Percentiles rank a stretch among this genome's conserved stretches.
phyloP scores from a whole-genome alignment of 2,888 invertebrate species.

The Sphaeridia pumilis region DNA sequence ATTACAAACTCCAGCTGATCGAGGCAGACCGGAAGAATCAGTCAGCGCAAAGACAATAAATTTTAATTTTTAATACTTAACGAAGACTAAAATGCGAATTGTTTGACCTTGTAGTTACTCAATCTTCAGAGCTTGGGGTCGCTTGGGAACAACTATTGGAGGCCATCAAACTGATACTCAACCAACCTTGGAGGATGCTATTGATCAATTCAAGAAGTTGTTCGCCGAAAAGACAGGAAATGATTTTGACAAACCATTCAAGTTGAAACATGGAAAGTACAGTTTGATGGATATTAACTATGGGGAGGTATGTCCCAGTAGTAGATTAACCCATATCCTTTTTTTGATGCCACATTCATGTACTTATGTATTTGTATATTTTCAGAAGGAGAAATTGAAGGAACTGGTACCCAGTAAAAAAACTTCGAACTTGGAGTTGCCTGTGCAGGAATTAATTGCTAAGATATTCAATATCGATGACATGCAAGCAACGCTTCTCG shows the following conservation, averaged over 20 bases:
- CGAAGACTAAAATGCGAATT: background rate
- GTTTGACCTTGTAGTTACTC: conserved; percentile 47
- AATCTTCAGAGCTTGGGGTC: conserved; percentile 88
- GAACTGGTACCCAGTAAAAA: conserved; percentile 38
- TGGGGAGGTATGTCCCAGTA: conserved; percentile 45
- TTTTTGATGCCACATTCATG: background rate
- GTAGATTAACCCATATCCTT: background rate
- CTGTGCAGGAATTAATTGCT: conserved; percentile 70
- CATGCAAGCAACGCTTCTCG: conserved; percentile 86
- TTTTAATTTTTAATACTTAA: background rate
- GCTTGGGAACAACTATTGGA: conserved; percentile 90
- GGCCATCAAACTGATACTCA: conserved; percentile 51
- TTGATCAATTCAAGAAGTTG: conserved; percentile 49
- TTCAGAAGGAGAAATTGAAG: conserved; percentile 39
- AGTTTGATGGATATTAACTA: conserved; percentile 86
- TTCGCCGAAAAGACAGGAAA: conserved; percentile 78
- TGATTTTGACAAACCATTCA: conserved; percentile 58
- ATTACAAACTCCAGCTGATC: conserved; percentile 84
- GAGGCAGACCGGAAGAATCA: conserved; percentile 51
- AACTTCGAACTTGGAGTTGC: conserved; percentile 56
- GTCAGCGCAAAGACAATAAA: background rate
- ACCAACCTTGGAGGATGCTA: conserved; percentile 47
- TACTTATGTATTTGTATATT: background rate
- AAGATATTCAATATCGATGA: conserved; percentile 79
- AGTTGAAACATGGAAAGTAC: conserved; percentile 59